phyloP scores from a whole-genome alignment of 2,888 invertebrate genomes.

The Drosophila algonquin region DNA sequence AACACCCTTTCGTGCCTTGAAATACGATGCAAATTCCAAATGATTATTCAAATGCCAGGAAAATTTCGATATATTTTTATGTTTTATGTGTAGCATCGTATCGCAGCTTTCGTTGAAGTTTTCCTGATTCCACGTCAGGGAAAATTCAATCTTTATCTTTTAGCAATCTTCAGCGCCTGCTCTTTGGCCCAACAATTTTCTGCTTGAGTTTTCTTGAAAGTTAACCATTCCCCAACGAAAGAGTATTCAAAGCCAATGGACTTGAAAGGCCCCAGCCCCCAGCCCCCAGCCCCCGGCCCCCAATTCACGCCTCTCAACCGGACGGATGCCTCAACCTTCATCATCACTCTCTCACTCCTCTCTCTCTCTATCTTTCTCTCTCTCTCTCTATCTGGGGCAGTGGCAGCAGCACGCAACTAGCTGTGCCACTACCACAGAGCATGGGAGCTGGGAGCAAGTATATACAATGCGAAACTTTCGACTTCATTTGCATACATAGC shows the following conservation, averaged over 20 bases:
- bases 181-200: background rate
- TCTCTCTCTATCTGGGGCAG: conserved; percentile 13
- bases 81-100: too few relatives aligned
- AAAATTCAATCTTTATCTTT: background rate
- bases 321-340: conserved; percentile 22
- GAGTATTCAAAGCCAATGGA: conserved; percentile 33
- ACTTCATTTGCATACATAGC: conserved; percentile 82
- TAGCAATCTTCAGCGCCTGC: background rate
- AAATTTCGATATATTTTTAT: background rate
- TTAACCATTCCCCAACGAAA: conserved; percentile 1
- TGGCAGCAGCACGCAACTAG: conserved; percentile 49
- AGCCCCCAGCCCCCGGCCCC: background rate
- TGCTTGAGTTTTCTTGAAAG: background rate
- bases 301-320: conserved; percentile 33
- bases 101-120: background rate
- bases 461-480: conserved; percentile 76
- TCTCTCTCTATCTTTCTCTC: background rate
- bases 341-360: conserved; percentile 12
- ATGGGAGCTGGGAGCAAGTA: conserved; percentile 6
- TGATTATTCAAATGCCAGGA: too few relatives aligned
- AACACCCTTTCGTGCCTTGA: background rate
- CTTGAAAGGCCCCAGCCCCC: background rate
- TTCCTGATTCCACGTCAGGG: background rate
- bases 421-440: conserved; percentile 27
- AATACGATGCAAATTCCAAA: too few relatives aligned